These are phyloP conservation scores for Aporophyla lueneburgensis DNA, from an alignment of 2,888 invertebrate species.

Conservation along the genomic window DNA sequence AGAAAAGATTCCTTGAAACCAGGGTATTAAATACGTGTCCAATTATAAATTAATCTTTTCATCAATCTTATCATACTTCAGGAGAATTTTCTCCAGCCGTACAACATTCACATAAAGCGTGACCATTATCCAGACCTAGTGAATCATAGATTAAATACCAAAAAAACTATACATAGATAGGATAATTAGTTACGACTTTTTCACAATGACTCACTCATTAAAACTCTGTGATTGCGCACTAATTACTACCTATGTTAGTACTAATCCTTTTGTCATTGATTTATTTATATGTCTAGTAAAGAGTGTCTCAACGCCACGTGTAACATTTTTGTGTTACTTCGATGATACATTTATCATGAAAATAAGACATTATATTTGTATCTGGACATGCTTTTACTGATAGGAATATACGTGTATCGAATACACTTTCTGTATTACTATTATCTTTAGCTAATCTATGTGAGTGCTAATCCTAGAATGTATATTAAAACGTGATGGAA, in stretches of 20 bases:
- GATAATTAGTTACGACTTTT: conserved; percentile 11
- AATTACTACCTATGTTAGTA: conserved; percentile 20
- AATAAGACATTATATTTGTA: conserved; percentile 12
- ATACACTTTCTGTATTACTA: background rate
- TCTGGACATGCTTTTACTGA: conserved; percentile 17
- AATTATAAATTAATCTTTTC: background rate
- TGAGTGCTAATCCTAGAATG: background rate
- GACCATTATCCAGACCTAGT: background rate
- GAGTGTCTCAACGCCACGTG: conserved; percentile 1
- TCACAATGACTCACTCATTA: conserved; percentile 19
- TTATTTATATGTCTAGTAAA: background rate
- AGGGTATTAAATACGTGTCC: background rate
- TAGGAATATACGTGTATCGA: conserved; percentile 10
- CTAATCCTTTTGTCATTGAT: conserved; percentile 22
- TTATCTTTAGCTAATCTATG: conserved; percentile 8
- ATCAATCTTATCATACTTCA: background rate
- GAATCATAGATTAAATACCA: conserved; percentile 23
- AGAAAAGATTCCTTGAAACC: conserved; percentile 3
- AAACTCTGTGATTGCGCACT: conserved; percentile 10
- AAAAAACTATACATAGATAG: conserved; percentile 2
- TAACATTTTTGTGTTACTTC: conserved; percentile 4
- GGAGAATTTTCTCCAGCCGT: background rate
- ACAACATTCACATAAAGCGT: background rate
- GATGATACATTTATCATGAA: background rate
- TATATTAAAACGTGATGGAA: background rate